A percentile compares a stretch with the other conserved stretches of the same genome.
These are phyloP conservation scores for Salvator merianae DNA, from an alignment of 2,113 vertebrate genomes.

Conservation along the genomic window DNA sequence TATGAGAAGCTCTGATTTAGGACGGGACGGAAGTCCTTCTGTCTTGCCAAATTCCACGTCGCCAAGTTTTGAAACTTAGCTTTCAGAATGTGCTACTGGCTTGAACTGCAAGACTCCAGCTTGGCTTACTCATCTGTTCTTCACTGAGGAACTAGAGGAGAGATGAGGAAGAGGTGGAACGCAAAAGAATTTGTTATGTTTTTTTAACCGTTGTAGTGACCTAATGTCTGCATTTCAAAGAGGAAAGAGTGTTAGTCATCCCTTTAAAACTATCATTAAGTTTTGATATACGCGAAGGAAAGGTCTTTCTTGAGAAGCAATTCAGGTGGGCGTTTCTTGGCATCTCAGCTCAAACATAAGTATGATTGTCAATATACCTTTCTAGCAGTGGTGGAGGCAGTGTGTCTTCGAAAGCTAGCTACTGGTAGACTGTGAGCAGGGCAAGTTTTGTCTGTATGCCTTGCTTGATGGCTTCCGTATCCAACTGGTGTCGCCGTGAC, in stretches of 20 bases:
- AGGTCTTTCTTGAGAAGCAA: neutral
- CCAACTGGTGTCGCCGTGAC: neutral
- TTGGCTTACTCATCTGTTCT: neutral
- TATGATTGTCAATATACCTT: neutral
- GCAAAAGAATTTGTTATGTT: neutral
- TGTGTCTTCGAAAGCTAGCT: neutral
- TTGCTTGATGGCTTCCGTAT: neutral
- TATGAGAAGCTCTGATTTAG: neutral
- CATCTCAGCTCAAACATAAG: neutral
- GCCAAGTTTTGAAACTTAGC: neutral
- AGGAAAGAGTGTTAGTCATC: constrained; percentile 9
- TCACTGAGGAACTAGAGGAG: neutral
- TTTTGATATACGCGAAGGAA: neutral
- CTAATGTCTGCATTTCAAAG: constrained; percentile 15
- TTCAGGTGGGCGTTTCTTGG: neutral
- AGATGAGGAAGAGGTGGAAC: too few relatives aligned
- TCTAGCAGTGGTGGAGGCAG: neutral
- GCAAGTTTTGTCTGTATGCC: too few relatives aligned
- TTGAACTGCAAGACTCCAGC: neutral
- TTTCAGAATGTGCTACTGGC: neutral
- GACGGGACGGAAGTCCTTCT: neutral
- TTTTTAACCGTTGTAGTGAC: neutral
- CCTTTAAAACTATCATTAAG: neutral
- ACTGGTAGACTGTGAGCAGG: too few relatives aligned
- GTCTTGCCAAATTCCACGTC: neutral